Conservation (phyloP, 37 sponge, comb jelly and placozoan species). For the Beroe ovata region DNA sequence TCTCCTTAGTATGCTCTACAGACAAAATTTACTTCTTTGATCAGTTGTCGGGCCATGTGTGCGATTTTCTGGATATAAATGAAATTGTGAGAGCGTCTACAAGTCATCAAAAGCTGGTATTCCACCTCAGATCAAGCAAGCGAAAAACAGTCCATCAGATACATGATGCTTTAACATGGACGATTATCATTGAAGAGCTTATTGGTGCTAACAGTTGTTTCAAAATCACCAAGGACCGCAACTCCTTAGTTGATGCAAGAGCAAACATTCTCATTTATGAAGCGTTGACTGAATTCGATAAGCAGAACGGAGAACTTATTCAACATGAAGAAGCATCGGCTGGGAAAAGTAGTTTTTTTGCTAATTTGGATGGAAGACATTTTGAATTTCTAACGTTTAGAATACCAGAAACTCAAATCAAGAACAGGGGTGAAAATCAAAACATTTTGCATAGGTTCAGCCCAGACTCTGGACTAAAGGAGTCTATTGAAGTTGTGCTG, state of each 20-base stretch:
- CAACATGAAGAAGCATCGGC: not conserved
- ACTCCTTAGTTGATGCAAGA: not conserved
- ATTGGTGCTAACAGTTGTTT: not conserved
- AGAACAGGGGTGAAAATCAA: not conserved
- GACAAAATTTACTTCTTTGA: slow-evolving; percentile 12
- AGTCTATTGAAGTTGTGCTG: slow-evolving; percentile 2
- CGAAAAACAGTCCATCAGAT: not conserved
- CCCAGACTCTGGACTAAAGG: slow-evolving; percentile 3
- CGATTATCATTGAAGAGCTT: not conserved
- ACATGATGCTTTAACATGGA: not conserved
- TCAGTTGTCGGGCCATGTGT: not conserved
- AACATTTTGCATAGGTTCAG: not conserved
- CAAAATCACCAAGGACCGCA: not conserved
- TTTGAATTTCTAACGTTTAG: not conserved
- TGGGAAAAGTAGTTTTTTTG: not conserved
- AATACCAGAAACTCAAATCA: not conserved
- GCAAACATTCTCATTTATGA: slow-evolving; percentile 15
- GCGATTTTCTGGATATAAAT: slow-evolving; percentile 8
- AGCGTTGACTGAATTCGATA: not conserved
- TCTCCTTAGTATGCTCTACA: not conserved
- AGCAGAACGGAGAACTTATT: not conserved
- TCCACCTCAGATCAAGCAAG: not conserved
- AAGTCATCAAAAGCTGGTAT: not conserved
- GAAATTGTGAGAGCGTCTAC: not conserved
- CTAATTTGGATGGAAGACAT: not conserved